Evolutionary conservation across 2,113 vertebrate species (phyloP).

Genomic region (Albula goreensis): DNA sequence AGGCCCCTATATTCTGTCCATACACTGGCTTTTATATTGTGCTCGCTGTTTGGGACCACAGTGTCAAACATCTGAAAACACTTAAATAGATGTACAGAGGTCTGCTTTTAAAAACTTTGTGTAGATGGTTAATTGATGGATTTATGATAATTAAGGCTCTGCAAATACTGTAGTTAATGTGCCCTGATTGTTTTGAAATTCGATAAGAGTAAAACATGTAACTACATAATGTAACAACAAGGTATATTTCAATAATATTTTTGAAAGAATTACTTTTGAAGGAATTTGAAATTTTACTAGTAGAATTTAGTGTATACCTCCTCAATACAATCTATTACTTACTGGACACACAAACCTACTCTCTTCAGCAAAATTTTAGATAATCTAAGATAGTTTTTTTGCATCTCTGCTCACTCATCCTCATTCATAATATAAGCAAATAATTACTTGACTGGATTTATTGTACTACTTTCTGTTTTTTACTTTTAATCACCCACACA

Average conservation of each 20-base stretch:
- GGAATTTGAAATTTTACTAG: too few relatives aligned
- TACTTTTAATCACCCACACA: too few relatives aligned
- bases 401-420: not conserved
- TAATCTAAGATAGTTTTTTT: not conserved
- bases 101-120: not conserved
- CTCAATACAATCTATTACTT: too few relatives aligned
- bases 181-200: not conserved
- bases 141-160: not conserved
- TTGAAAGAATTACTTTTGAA: too few relatives aligned
- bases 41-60: too few relatives aligned
- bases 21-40: too few relatives aligned
- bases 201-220: too few relatives aligned
- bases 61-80: too few relatives aligned
- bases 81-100: not conserved
- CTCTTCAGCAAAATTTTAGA: not conserved
- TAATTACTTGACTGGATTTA: not conserved
- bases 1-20: not conserved
- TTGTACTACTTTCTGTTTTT: not conserved
- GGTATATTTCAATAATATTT: too few relatives aligned
- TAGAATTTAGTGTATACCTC: too few relatives aligned
- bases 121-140: not conserved
- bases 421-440: not conserved
- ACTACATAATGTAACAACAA: too few relatives aligned
- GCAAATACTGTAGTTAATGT: not conserved
- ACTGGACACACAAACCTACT: not conserved